Evolutionary conservation across 2,113 vertebrate genomes (phyloP).

Genomic region (Psammodynastes pulverulentus): DNA sequence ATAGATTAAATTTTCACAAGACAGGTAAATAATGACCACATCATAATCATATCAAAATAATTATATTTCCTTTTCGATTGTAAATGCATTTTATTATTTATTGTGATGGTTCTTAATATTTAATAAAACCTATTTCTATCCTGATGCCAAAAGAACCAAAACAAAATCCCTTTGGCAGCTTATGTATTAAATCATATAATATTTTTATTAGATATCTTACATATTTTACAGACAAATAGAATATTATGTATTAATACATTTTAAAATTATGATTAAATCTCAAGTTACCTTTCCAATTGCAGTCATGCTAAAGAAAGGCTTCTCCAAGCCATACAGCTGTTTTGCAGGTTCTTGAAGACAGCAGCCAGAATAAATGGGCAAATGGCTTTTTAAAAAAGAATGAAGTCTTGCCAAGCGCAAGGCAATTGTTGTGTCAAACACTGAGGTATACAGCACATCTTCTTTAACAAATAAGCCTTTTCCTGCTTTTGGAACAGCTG

Average conservation of each 20-base stretch:
- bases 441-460: conserved; percentile 60
- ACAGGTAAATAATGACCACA: background rate
- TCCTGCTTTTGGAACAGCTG: conserved; percentile 53
- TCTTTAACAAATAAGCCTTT: conserved; percentile 53
- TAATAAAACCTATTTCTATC: background rate
- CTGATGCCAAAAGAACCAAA: background rate
- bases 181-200: background rate
- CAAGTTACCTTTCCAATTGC: conserved; percentile 56
- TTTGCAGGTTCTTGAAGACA: conserved; percentile 68
- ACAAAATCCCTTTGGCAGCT: background rate
- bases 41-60: background rate
- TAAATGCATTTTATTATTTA: background rate
- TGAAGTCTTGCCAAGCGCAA: conserved; percentile 76
- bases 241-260: background rate
- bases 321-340: conserved; percentile 59
- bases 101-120: background rate
- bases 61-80: background rate
- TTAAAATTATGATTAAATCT: background rate
- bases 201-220: background rate
- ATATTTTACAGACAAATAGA: background rate
- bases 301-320: background rate
- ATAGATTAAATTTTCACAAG: background rate
- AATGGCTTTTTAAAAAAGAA: conserved; percentile 70
- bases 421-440: conserved; percentile 67
- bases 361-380: conserved; percentile 70